Evolutionary conservation across 2,113 vertebrate genomes (phyloP), one percentile per base, ranked within the genome.

Genomic region (Hypomesus transpacificus): DNA sequence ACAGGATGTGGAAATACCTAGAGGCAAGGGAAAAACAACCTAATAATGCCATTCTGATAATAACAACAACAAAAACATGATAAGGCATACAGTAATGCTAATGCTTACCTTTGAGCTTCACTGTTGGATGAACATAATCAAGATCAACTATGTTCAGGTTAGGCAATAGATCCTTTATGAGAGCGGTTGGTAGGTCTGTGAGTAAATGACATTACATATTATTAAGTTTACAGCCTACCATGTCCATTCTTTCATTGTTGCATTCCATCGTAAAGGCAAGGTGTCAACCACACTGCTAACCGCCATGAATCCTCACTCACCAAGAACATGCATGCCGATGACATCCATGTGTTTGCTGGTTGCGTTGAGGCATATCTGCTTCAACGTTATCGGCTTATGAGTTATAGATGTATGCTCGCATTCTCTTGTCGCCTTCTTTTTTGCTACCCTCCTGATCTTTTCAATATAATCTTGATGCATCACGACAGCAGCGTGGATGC

Each of bases 1-100:
- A 34, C 89, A 81, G 75, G 91, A 85, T 0, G 94, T 95, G 0
- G 95, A 96, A 69, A 96, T 88, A 22, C 95, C 95, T 96, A 24
- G 31, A 53, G 1, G 75, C 34, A 66, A 75, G 60, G 74, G 59
- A 26, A 65, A 28, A 3, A 67, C 64, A 53, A 67, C 5, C 7
- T 66, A 46, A n/a, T 11, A 2, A 7, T 57, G 24, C 13, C 51
- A 5, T 28, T 9, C 3, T 63, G 17, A 18, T 4, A 56, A 46
- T 14, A n/a, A 17, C 14, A 54, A 3, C 7, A 14, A 2, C 14
- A 54, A 3, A 3, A 14, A 2, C 50, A 52, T 14, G 26, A 14
- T 3, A 7, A 22, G 20, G n/a, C 8, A 57, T 5, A 57, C 17
- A 1, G 56, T 53, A 68, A 14, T 11, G 6, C 51, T 17, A 22